Base-by-base conservation (phyloP, 2,888 invertebrate genomes). In the Idaea aversata region DNA sequence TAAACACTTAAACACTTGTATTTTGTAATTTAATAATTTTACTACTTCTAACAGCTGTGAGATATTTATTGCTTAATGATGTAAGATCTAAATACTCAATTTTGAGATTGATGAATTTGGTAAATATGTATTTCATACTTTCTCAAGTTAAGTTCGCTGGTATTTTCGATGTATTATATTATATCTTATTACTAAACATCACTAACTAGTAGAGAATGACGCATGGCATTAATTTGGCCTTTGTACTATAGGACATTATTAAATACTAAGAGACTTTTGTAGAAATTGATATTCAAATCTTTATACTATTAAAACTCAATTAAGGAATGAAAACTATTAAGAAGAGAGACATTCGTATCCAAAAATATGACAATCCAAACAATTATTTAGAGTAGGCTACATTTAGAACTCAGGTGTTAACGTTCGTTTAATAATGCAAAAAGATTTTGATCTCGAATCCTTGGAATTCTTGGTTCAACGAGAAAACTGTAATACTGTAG, bases 401-500 rank as follows among this genome's bases (percentile, higher is more conserved):
- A 47, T 47, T 47, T 47, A 47, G 47, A 47, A 47, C 47, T 10
- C 47, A 47, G 4, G 38, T 10, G 47, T 47, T 47, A 6, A 47
- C 47, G 7, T 47, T 47, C 47, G 4, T 6, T 13, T 47, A 47
- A 47, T 13, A 10, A 47, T 6, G 47, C 47, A 3, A 47, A 47
- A 47, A 47, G 13, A 10, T 7, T 47, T 47, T 10, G 6, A 47
- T 47, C 47, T 47, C 47, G 47, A 47, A 47, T 47, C 47, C 47
- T 47, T 47, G 47, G 47, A 47, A 47, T 47, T 47, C 47, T 47
- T 47, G 47, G 47, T 47, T 47, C 47, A 47, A 47, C 47, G 47
- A 47, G 47, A 47, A 47, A 47, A 47, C 47, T 10, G 47, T 10
- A 13, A 47, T 47, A 47, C 47, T 47, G 47, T 47, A 7, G 10